Evolutionary conservation across 2,113 vertebrate species (phyloP).

Genomic region (Empidonax alnorum): DNA sequence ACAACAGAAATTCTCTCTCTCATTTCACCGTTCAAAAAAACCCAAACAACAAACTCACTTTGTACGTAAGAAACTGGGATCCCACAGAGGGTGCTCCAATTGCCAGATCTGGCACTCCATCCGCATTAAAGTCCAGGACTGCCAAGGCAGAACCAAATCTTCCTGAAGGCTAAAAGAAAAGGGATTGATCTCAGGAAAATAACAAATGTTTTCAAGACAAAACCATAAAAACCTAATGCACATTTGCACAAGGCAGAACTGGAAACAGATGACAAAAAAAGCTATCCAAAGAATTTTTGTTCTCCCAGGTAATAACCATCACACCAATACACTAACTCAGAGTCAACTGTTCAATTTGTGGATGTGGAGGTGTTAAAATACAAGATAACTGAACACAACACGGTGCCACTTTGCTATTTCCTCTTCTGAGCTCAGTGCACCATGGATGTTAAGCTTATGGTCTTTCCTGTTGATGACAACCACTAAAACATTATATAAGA

Average conservation of each 20-base stretch:
- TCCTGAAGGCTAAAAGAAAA: slow-evolving; percentile 72
- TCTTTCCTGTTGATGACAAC: background rate
- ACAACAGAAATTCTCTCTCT: background rate
- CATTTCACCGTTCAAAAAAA: background rate
- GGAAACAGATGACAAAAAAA: background rate
- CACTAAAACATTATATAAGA: background rate
- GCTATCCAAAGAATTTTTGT: background rate
- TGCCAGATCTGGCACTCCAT: slow-evolving; percentile 74
- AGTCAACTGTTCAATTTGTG: background rate
- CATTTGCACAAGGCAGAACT: background rate
- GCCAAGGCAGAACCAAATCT: slow-evolving; percentile 80
- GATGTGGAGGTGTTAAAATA: background rate
- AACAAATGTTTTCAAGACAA: background rate
- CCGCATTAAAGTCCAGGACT: slow-evolving; percentile 78
- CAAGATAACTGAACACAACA: background rate
- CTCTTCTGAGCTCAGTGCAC: background rate
- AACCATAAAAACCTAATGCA: background rate
- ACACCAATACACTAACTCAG: background rate
- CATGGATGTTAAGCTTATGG: background rate
- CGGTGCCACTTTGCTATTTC: background rate
- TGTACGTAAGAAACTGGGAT: slow-evolving; percentile 74
- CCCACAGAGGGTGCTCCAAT: slow-evolving; percentile 79
- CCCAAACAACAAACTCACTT: slow-evolving; percentile 45
- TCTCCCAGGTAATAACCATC: background rate
- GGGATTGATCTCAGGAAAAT: background rate